Evolutionary conservation across 37 sponge, comb jelly and placozoan species (phyloP), one percentile per base, ranked within the genome.

Genomic region (Mnemiopsis leidyi): DNA sequence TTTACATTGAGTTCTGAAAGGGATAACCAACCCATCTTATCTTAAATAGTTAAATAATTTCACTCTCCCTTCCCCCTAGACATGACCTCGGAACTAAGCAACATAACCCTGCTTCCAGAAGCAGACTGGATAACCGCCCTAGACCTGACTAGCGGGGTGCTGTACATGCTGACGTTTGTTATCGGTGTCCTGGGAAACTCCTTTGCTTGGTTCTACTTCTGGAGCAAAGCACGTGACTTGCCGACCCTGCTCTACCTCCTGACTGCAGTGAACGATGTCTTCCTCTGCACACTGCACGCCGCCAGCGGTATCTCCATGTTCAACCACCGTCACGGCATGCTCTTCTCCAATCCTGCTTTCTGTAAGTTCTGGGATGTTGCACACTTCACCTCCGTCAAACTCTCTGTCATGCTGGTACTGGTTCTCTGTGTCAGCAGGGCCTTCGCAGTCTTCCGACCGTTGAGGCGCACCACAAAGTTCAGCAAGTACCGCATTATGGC

Each of bases 171-270:
- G 20, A 85, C 90, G 0, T 40, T 85, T 3, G 26, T 40, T 16
- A n/a, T 85, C 39, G 90, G 90, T 5, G 3, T 85, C 0, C 39
- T 29, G 7, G 90, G 90, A 0, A 85, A 85, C 48, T 23, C 29
- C 28, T 1, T 40, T 23, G 40, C 90, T 1, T 23, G n/a, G n/a
- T 21, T 38, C 0, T 85, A 85, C 61, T 85, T 85, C 90, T 40
- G 48, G 25, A 3, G 90, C 90, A 38, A 33, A 39, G n/a, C 61
- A n/a, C 23, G 61, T 23, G 90, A 85, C 90, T 61, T 85, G 24
- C 90, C 90, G 25, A 36, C 90, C 2, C 90, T 85, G 24, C 90
- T 85, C 90, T 85, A 32, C 90, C 90, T 85, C 29, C 40, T 85
- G n/a, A 85, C 90, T 21, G 40, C 90, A 20, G 18, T 85, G n/a